Conservation (phyloP, 2,888 invertebrate species). For the Ypsolopha scabrella region DNA sequence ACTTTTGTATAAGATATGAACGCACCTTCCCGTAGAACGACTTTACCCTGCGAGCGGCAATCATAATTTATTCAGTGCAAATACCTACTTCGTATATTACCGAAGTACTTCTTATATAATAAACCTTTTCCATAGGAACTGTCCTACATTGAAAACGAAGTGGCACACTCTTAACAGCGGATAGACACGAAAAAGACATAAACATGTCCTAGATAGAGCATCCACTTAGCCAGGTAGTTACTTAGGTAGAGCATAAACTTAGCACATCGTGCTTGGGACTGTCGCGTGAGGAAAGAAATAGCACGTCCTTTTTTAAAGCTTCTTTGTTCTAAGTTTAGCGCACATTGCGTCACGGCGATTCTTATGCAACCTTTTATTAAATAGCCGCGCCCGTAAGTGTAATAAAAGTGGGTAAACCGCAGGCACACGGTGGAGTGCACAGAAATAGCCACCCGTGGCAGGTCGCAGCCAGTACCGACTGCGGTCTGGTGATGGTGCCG, state of each 20-base stretch:
- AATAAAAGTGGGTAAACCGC: constrained; percentile 42
- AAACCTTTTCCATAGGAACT: neutral
- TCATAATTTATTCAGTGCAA: constrained; percentile 40
- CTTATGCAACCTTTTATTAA: neutral
- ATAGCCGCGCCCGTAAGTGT: neutral
- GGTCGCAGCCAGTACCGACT: neutral
- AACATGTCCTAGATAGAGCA: constrained; percentile 14
- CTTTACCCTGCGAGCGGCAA: constrained; percentile 44
- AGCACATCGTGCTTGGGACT: neutral
- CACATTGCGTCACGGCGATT: neutral
- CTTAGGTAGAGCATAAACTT: neutral
- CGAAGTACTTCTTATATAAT: constrained; percentile 38
- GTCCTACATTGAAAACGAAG: constrained; percentile 13
- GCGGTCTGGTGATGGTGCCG: constrained; percentile 24
- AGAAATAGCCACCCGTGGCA: constrained; percentile 47
- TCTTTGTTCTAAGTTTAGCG: constrained; percentile 1
- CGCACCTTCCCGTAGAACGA: constrained; percentile 42
- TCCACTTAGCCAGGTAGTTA: constrained; percentile 2
- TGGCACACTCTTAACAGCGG: constrained; percentile 30
- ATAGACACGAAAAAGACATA: constrained; percentile 24
- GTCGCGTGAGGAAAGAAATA: constrained; percentile 1
- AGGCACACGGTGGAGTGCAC: constrained; percentile 43
- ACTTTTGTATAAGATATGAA: constrained; percentile 41
- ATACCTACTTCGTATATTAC: constrained; percentile 42
- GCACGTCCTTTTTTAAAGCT: constrained; percentile 1